Base-by-base conservation (phyloP, 2,797 vertebrate species). In the Periparus ater region DNA sequence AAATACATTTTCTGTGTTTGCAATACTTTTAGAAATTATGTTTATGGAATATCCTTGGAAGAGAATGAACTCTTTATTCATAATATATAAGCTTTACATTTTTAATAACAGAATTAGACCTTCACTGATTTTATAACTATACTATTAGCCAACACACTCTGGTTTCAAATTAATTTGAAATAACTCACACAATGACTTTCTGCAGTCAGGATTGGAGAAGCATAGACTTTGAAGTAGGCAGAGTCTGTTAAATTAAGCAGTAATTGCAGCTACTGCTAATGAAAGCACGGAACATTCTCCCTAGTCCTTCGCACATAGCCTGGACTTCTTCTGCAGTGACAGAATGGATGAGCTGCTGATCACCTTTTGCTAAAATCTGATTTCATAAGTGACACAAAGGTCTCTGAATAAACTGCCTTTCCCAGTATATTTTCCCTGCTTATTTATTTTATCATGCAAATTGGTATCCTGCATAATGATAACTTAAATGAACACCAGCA, bases 51-150 rank as follows among this genome's bases (percentile, higher is more conserved):
- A 97, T 74, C 84, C 85, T 88, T 92, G 92, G 61, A 89, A 94
- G 81, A 95, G 88, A 96, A 97, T 16, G 93, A 96, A 81, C 81
- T 79, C 62, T 94, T 93, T 90, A 95, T 96, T 94, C 89, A 94
- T 98, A 96, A 97, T 94, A 95, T 89, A 96, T 96, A 95, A 96
- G 91, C 91, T 97, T 97, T 98, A 96, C 94, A 96, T 96, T 97
- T 98, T 98, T 97, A 96, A 96, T 97, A 97, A 96, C 16, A 55
- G 93, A 97, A 96, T 97, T 96, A 95, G 96, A 95, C 93, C 95
- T 96, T 96, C 95, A 93, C 85, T 88, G 94, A 93, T 94, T 96
- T 97, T 80, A 85, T 96, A 96, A 93, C 93, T 95, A 62, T 78
- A 96, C 83, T 85, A 88, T 95, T 89, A 97, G 85, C 94, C 81